These are phyloP conservation scores for Tridacna gigas DNA, from an alignment of 2,888 invertebrate genomes.

Conservation along the genomic window DNA sequence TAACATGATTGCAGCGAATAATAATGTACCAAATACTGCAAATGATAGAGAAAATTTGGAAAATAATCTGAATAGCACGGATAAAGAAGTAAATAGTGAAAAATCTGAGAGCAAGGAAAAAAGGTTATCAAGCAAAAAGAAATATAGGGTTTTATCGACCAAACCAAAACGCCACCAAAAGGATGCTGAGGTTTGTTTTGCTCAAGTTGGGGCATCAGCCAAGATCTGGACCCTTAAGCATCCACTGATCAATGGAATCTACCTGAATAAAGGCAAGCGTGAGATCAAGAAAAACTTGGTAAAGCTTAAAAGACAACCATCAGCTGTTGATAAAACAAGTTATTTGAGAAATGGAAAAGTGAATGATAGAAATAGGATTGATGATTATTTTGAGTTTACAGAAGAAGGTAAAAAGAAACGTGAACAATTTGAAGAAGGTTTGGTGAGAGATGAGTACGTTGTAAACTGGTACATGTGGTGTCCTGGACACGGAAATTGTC, in stretches of 20 bases:
- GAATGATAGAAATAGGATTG: constrained; percentile 77
- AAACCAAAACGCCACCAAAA: constrained; percentile 46
- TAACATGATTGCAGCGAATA: neutral
- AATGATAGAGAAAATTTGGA: neutral
- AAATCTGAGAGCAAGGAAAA: neutral
- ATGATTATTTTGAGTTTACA: constrained; percentile 79
- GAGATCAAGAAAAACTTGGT: constrained; percentile 76
- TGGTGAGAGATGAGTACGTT: constrained; percentile 77
- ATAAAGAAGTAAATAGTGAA: neutral
- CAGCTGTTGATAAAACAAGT: constrained; percentile 73
- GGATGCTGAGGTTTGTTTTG: constrained; percentile 61
- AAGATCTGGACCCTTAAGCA: constrained; percentile 72
- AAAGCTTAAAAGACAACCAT: constrained; percentile 66
- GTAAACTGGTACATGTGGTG: constrained; percentile 83
- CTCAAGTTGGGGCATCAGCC: constrained; percentile 69
- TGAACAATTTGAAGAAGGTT: constrained; percentile 64
- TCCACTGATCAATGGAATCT: constrained; percentile 74
- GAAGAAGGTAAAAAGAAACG: constrained; percentile 69
- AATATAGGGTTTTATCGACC: constrained; percentile 29
- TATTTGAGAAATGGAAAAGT: constrained; percentile 75
- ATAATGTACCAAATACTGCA: neutral
- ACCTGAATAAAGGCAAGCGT: constrained; percentile 79
- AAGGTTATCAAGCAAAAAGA: neutral
- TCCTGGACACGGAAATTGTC: constrained; percentile 81
- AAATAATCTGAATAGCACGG: neutral